Base-by-base conservation (phyloP, 2,888 invertebrate genomes). In the Augiades crinisus region DNA sequence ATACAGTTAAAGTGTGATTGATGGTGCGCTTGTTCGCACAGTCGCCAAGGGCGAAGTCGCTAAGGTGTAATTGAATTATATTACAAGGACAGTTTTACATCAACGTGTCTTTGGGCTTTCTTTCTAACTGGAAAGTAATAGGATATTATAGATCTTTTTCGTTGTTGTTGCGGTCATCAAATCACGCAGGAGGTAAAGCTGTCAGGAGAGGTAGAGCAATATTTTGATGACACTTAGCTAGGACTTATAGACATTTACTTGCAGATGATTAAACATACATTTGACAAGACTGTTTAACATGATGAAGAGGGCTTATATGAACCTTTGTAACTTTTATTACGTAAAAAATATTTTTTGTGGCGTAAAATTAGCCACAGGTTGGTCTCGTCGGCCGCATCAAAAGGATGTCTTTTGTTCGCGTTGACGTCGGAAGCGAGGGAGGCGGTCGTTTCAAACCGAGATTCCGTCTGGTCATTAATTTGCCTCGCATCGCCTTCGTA, bases 1-100 rank as follows among this genome's bases (percentile, higher is more conserved):
- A 79, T 85, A 87, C 82, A 85, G 79, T 86, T 88, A 83, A 87
- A 85, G 71, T 82, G 77, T 87, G 88, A 88, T 88, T 87, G 83
- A 88, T 88, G 83, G 69, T 70, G 64, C 62, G 56, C 59, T 62
- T 67, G 75, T 70, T 72, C 70, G 72, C 77, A 64, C 70, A 73
- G 77, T 75, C 67, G 68, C 66, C 75, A 75, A 75, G 75, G 75
- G 76, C 70, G 68, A 63, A 55, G 31, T 47, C n/a, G n/a, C n/a
- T n/a, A n/a, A n/a, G n/a, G 46, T 55, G 68, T 83, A 86, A 87
- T 87, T 87, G 82, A 87, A 86, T 86, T 81, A 81, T 75, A 76
- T 72, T 74, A 75, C 77, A 74, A 78, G 77, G 72, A 69, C 70
- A 66, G 55, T 59, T 60, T 64, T 63, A 59, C 55, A 56, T 58